Conservation (phyloP, 1,140 invertebrate species). For the Dendrolimus punctatus region DNA sequence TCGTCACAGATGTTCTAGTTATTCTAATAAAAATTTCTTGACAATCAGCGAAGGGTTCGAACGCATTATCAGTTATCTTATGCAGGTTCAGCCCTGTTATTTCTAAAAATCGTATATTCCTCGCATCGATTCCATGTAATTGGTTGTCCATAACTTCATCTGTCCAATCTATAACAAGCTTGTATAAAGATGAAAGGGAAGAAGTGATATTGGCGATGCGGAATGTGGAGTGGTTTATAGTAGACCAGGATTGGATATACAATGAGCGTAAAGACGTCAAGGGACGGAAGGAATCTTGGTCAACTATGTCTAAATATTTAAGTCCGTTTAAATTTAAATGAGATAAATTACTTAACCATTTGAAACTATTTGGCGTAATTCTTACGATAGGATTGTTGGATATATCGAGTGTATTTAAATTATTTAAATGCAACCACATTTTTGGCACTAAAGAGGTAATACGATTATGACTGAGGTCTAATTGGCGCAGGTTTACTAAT, state of each 20-base stretch:
- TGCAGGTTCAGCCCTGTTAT: constrained; percentile 82
- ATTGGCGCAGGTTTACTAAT: constrained; percentile 75
- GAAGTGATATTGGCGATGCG: constrained; percentile 61
- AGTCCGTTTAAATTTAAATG: constrained; percentile 73
- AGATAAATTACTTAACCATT: constrained; percentile 71
- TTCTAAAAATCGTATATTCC: constrained; percentile 84
- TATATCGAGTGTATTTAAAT: constrained; percentile 76
- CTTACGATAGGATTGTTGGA: constrained; percentile 78
- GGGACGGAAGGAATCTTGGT: constrained; percentile 76
- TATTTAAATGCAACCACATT: constrained; percentile 72
- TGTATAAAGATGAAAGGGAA: constrained; percentile 72
- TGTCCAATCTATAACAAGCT: constrained; percentile 79
- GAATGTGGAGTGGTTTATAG: constrained; percentile 75
- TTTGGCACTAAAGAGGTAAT: constrained; percentile 77
- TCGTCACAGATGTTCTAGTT: constrained; percentile 80
- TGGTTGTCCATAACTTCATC: constrained; percentile 81
- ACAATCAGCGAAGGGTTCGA: constrained; percentile 75
- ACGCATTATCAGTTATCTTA: constrained; percentile 80
- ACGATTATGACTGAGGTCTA: constrained; percentile 79
- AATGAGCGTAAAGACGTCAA: constrained; percentile 72
- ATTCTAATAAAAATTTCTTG: constrained; percentile 84
- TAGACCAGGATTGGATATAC: constrained; percentile 66
- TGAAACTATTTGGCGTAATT: constrained; percentile 70
- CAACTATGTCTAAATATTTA: constrained; percentile 75
- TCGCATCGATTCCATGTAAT: constrained; percentile 76